These are phyloP conservation scores for Catharus fuscescens DNA, from an alignment of 2,113 vertebrate genomes.

Conservation along the genomic window DNA sequence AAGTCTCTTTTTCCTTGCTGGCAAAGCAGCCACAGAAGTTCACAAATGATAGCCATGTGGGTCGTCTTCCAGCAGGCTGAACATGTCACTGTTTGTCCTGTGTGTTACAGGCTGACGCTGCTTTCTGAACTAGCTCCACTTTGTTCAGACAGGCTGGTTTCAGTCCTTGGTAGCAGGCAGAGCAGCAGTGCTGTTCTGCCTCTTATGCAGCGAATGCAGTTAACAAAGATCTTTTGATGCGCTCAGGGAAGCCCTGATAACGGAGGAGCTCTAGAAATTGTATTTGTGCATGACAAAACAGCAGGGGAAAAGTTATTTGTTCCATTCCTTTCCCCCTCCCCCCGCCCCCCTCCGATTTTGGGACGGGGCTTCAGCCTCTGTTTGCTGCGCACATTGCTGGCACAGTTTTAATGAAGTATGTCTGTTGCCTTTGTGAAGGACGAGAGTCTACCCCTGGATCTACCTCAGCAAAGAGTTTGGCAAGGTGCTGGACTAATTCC, in stretches of 20 bases:
- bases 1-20: constrained; percentile 6
- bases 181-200: not conserved
- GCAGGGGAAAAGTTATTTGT: not conserved
- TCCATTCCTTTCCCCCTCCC: no score
- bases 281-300: not conserved
- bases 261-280: not conserved
- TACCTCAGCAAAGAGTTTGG: not conserved
- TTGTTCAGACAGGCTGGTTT: not conserved
- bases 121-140: not conserved
- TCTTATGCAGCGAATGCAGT: not conserved
- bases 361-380: not conserved
- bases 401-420: not conserved
- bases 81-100: not conserved
- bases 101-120: not conserved
- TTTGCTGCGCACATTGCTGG: not conserved
- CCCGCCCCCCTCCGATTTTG: not conserved
- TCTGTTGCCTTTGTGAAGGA: not conserved
- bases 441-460: not conserved
- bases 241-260: not conserved
- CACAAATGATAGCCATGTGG: not conserved
- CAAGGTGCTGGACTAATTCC: not conserved
- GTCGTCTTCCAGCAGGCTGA: not conserved
- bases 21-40: not conserved
- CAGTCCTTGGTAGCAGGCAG: not conserved
- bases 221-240: not conserved